phyloP scores from a whole-genome alignment of 2,797 vertebrate genomes.

The Kryptopterus vitreolus region DNA sequence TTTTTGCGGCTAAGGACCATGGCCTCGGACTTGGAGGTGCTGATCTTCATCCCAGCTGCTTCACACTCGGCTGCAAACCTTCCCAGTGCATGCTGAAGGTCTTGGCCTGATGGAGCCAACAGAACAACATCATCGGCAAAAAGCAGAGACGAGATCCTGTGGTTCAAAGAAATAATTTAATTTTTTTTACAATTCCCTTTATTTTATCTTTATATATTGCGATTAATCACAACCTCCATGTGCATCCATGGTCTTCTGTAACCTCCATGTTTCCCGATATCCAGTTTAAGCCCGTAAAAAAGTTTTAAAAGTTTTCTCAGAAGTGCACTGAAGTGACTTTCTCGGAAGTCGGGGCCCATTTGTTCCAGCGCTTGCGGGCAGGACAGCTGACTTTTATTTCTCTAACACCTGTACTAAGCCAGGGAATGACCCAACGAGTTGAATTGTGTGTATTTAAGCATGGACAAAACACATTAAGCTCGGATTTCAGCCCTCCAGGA shows the following conservation, averaged over 20 bases:
- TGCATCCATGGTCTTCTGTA: background rate
- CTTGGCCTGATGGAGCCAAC: no score
- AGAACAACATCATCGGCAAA: no score
- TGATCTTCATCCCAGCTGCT: no score
- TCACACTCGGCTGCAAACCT: no score
- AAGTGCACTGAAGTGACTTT: background rate
- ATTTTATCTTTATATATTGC: background rate
- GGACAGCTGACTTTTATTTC: conserved; percentile 2
- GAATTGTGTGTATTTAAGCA: background rate
- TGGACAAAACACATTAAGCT: background rate
- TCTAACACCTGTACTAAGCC: background rate
- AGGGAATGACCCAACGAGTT: background rate
- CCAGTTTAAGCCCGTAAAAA: background rate
- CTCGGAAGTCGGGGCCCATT: background rate
- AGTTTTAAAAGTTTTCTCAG: background rate
- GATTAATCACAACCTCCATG: background rate
- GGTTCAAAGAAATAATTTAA: no score
- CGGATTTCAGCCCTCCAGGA: background rate
- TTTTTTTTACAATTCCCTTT: background rate
- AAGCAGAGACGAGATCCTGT: no score
- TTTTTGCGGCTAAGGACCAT: no score
- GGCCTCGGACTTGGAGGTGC: no score
- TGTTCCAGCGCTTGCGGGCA: background rate
- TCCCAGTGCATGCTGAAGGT: no score
- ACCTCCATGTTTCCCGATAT: background rate